Evolutionary conservation across 2,797 vertebrate genomes (phyloP).

Genomic region (Sebastes umbrosus): DNA sequence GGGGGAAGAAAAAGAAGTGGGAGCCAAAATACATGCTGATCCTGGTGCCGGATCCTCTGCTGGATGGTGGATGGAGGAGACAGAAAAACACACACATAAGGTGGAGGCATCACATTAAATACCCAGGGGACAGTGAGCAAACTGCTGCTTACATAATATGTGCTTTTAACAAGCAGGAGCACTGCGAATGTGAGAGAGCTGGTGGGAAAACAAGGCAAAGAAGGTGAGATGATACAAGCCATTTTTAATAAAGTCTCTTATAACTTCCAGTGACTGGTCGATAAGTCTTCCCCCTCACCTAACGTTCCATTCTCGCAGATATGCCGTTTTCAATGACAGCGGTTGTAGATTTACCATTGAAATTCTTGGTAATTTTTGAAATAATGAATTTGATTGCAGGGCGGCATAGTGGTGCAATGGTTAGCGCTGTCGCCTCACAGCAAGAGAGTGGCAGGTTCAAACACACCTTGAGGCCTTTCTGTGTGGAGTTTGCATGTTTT

Average conservation of each 20-base stretch:
- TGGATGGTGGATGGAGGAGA: slow-evolving; percentile 17
- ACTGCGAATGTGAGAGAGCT: neutral
- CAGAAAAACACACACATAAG: slow-evolving; percentile 3
- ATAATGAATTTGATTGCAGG: neutral
- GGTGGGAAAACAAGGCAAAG: neutral
- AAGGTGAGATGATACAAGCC: neutral
- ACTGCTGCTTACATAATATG: slow-evolving; percentile 6
- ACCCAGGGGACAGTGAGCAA: slow-evolving; percentile 13
- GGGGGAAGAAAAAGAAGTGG: slow-evolving; percentile 10
- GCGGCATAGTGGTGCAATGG: no score
- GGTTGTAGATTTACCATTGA: neutral
- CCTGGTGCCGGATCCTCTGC: slow-evolving; percentile 20
- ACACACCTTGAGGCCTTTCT: no score
- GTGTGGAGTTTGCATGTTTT: no score
- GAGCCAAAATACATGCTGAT: slow-evolving; percentile 54
- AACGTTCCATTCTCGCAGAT: neutral
- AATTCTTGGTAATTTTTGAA: neutral
- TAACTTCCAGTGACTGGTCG: neutral
- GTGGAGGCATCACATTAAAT: slow-evolving; percentile 10
- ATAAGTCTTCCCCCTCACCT: neutral
- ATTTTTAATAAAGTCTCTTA: neutral
- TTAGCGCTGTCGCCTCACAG: no score
- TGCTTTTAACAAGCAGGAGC: slow-evolving; percentile 3
- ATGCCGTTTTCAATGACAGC: neutral
- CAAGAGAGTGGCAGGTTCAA: no score